phyloP scores from a whole-genome alignment of 2,113 vertebrate species.

The Colaptes auratus region DNA sequence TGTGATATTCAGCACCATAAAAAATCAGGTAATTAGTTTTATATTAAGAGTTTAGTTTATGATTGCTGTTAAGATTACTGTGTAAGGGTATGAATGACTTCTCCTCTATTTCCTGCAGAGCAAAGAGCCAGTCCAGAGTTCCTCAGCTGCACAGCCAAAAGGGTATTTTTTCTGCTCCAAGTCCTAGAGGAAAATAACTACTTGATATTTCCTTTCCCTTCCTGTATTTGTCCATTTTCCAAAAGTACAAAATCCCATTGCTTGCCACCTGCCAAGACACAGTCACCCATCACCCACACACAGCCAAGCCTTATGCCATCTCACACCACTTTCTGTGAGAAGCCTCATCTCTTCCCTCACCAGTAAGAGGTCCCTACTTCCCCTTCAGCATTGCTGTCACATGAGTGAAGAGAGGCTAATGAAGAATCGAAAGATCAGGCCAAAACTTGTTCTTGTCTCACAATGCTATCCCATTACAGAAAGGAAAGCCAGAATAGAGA shows the following conservation, averaged over 20 bases:
- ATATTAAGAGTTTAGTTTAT: neutral
- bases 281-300: neutral
- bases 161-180: accelerated
- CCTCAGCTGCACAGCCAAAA: neutral
- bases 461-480: neutral
- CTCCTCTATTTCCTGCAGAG: neutral
- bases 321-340: neutral
- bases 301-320: neutral
- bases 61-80: neutral
- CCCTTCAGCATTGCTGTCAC: neutral
- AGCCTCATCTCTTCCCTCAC: neutral
- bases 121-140: neutral
- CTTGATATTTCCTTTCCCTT: neutral
- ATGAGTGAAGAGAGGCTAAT: neutral
- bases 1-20: neutral
- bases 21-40: neutral
- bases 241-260: neutral
- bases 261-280: neutral
- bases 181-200: neutral
- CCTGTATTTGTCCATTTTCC: neutral
- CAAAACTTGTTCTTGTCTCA: neutral
- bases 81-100: neutral
- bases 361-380: neutral
- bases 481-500: neutral
- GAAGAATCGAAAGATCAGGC: neutral